Base-by-base conservation (phyloP, 2,888 invertebrate genomes). In the Oxystoma pomonae region DNA sequence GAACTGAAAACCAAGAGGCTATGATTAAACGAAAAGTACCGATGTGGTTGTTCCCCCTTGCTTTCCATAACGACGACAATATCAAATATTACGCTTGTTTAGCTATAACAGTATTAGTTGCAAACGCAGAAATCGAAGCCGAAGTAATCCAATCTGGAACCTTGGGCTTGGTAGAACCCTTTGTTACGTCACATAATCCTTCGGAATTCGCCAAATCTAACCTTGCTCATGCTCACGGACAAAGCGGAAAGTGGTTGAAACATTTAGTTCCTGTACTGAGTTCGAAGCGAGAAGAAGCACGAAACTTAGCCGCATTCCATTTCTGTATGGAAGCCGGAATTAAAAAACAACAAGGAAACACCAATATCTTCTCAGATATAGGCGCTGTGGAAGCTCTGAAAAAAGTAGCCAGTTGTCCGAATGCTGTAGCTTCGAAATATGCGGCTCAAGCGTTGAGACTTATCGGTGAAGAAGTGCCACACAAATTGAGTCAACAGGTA, bases 271-370 rank as follows among this genome's bases (percentile, higher is more conserved):
- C 98, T 0, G 94, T 98, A 12, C 83, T 99, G 61, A 92, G 92
- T 77, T 97, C 97, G 52, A 94, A 96, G 77, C 85, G 97, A 66
- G 95, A 97, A 77, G 98, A 98, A 81, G 98, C 98, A 0, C 87
- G 96, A 74, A 96, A 96, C 77, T 82, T 99, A 72, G 98, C 98
- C 1, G 97, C 98, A 49, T 99, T 98, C 79, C 99, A 99, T 78
- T 93, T 98, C 79, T 97, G 97, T 76, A 97, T 99, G 96, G 99
- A 99, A 81, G 98, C 98, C 12, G 95, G 95, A 50, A 98, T 99
- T 61, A 98, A 98, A 79, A 93, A 96, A 73, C 91, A 91, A 73
- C 95, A 95, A 79, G 92, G 92, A 2, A 93, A 94, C 68, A 93
- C 94, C 0, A 90, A 91, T 78, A 91, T 96, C 74, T 97, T 98